phyloP scores from a whole-genome alignment of 2,113 vertebrate genomes.

The Bagarius yarrelli region DNA sequence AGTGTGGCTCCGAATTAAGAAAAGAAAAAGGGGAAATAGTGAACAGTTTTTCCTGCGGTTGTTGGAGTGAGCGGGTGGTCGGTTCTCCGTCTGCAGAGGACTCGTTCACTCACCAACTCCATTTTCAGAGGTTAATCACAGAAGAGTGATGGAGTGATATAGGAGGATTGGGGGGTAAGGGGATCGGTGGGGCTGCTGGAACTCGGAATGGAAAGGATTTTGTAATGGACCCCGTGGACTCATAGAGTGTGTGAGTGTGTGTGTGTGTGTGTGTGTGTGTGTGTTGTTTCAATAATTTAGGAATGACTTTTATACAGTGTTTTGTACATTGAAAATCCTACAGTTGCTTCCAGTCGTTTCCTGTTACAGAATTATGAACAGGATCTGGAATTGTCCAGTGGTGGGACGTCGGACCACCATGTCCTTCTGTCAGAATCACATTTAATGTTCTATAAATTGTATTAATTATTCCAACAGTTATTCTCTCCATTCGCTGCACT shows the following conservation, averaged over 20 bases:
- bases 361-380: no score
- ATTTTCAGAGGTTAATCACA: constrained; percentile 11
- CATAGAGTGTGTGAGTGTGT: neutral
- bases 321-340: no score
- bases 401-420: no score
- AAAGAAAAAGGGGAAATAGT: neutral
- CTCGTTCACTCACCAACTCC: neutral
- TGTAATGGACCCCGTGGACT: constrained; percentile 1
- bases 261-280: constrained; percentile 11
- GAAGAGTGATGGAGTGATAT: neutral
- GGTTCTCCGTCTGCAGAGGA: neutral
- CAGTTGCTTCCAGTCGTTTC: no score
- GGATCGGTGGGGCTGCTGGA: constrained; percentile 13
- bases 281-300: neutral
- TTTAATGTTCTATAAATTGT: no score
- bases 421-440: no score
- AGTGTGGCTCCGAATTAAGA: no score
- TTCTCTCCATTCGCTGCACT: no score
- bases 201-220: neutral
- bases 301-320: no score
- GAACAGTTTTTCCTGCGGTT: constrained; percentile 9
- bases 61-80: constrained; percentile 13
- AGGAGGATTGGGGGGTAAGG: neutral
- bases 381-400: no score
- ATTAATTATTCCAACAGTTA: no score